phyloP scores from a whole-genome alignment of 2,797 vertebrate genomes.

The Microctenopoma stevenorrisi region DNA sequence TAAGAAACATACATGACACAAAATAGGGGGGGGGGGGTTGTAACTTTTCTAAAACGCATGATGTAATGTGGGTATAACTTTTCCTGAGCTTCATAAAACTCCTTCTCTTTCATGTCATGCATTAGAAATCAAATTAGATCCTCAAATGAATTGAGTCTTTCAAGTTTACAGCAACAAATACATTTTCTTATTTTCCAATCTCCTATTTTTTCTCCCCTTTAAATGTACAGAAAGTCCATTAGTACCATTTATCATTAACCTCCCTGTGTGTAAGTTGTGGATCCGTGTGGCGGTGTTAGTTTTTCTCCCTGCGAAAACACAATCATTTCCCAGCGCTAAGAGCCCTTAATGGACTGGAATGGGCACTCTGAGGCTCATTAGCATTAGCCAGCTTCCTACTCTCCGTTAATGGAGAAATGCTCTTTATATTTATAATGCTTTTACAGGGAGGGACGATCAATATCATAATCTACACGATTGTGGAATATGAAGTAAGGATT shows the following conservation, averaged over 20 bases:
- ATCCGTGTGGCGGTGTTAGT: conserved; percentile 74
- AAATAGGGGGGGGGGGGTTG: conserved; percentile 2
- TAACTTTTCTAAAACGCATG: conserved; percentile 57
- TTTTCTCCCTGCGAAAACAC: conserved; percentile 80
- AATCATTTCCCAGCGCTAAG: conserved; percentile 83
- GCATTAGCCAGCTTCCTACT: conserved; percentile 83
- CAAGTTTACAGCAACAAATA: conserved; percentile 78
- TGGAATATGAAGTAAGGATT: conserved; percentile 80
- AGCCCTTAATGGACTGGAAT: conserved; percentile 86
- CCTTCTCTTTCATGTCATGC: conserved; percentile 49
- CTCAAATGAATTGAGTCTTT: conserved; percentile 75
- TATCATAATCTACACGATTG: conserved; percentile 83
- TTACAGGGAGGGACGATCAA: conserved; percentile 80
- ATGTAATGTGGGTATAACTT: conserved; percentile 49
- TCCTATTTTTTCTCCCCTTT: conserved; percentile 60
- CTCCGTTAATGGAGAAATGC: conserved; percentile 82
- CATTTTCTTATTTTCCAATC: conserved; percentile 68
- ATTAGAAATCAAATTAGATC: conserved; percentile 67
- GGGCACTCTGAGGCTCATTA: conserved; percentile 85
- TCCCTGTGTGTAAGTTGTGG: conserved; percentile 74
- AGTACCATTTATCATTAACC: conserved; percentile 81
- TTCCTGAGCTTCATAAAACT: conserved; percentile 57
- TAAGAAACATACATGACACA: background rate
- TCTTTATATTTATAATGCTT: conserved; percentile 86
- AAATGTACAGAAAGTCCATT: conserved; percentile 80